phyloP scores from a whole-genome alignment of 1,140 invertebrate genomes.

The Zaprionus tsacasi region DNA sequence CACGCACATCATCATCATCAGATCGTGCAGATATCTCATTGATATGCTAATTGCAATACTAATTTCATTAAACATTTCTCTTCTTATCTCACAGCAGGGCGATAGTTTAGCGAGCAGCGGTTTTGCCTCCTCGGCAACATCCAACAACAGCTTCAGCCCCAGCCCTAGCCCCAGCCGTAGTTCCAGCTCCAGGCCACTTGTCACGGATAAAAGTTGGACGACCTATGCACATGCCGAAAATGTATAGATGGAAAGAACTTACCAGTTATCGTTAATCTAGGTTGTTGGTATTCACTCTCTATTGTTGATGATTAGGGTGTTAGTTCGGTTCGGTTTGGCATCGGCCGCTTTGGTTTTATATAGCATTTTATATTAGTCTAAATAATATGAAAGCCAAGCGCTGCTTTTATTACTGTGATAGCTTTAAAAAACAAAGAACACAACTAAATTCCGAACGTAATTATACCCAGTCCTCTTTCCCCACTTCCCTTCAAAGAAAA shows the following conservation, averaged over 20 bases:
- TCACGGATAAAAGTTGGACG: conserved; percentile 43
- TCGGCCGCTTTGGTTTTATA: conserved; percentile 54
- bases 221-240: conserved; percentile 48
- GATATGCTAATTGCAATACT: conserved; percentile 46
- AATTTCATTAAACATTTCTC: conserved; percentile 17
- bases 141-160: conserved; percentile 21
- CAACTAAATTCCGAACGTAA: conserved; percentile 34
- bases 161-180: conserved; percentile 11
- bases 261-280: conserved; percentile 50
- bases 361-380: conserved; percentile 56
- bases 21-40: conserved; percentile 6
- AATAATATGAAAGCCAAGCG: conserved; percentile 52
- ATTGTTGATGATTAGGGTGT: conserved; percentile 27
- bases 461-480: conserved; percentile 10
- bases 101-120: conserved; percentile 59
- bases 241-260: conserved; percentile 34
- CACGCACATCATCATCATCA: neutral
- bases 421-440: conserved; percentile 49
- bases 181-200: conserved; percentile 37
- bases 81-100: conserved; percentile 39
- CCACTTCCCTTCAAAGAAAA: neutral
- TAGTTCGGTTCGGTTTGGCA: conserved; percentile 53
- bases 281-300: conserved; percentile 49
- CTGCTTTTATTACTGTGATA: conserved; percentile 68
- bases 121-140: conserved; percentile 44